Conservation (phyloP, 2,888 invertebrate genomes). For the Cephus nigrinus region DNA sequence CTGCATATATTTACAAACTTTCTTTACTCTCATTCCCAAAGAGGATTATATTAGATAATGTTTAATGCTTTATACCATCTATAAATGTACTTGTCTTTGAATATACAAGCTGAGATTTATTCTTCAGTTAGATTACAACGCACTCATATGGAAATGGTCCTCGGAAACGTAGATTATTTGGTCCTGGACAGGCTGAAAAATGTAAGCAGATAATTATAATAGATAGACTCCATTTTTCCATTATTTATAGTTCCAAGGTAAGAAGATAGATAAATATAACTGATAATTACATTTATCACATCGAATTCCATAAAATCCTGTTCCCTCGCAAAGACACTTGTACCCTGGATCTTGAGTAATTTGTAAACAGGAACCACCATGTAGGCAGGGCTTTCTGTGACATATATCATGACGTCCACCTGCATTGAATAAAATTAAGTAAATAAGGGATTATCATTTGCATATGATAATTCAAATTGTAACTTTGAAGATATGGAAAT, state of each 20-base stretch:
- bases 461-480: constrained; percentile 5
- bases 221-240: neutral
- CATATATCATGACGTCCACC: constrained; percentile 74
- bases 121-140: constrained; percentile 72
- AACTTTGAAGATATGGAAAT: neutral
- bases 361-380: constrained; percentile 76
- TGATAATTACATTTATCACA: constrained; percentile 75
- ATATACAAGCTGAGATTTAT: neutral
- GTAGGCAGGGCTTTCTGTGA: constrained; percentile 73
- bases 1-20: neutral
- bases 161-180: constrained; percentile 59
- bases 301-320: constrained; percentile 78
- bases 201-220: neutral
- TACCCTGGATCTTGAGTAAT: constrained; percentile 75
- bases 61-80: neutral
- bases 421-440: constrained; percentile 30
- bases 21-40: neutral
- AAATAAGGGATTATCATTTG: neutral
- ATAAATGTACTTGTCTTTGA: neutral
- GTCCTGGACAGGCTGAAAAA: constrained; percentile 71
- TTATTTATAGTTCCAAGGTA: neutral
- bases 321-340: constrained; percentile 78
- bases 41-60: neutral
- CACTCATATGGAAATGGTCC: constrained; percentile 76
- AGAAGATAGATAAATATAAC: constrained; percentile 3